phyloP scores from a whole-genome alignment of 2,113 vertebrate species.

The Lycocorax pyrrhopterus region DNA sequence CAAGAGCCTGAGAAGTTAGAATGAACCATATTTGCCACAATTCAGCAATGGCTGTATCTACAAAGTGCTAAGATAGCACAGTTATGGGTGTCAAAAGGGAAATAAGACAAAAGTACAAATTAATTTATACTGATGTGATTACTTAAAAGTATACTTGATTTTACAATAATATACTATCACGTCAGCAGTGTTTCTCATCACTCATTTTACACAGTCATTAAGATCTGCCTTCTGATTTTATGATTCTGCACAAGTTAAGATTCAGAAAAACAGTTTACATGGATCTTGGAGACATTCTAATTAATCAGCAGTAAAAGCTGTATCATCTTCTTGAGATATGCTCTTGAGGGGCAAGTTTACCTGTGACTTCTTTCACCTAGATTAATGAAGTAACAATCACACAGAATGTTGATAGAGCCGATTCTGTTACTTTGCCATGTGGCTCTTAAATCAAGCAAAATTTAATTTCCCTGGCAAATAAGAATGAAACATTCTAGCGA shows the following conservation, averaged over 20 bases:
- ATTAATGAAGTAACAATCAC: not conserved
- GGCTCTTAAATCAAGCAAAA: not conserved
- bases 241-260: not conserved
- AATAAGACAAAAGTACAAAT: not conserved
- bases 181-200: not conserved
- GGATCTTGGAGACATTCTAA: not conserved
- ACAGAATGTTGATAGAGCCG: not conserved
- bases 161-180: not conserved
- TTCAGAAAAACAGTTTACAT: not conserved
- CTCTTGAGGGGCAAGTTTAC: not conserved
- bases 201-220: not conserved
- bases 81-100: not conserved
- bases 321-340: not conserved
- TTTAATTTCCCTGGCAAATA: not conserved
- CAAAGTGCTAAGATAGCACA: not conserved
- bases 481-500: not conserved
- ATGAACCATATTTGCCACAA: not conserved
- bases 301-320: not conserved
- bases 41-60: not conserved
- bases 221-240: not conserved
- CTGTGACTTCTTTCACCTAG: not conserved
- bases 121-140: not conserved
- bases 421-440: not conserved
- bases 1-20: not conserved
- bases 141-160: not conserved